Percentiles rank a stretch among this genome's conserved stretches.
Evolutionary conservation across 2,888 invertebrate species (phyloP).

Genomic region (Mayetiola destructor): DNA sequence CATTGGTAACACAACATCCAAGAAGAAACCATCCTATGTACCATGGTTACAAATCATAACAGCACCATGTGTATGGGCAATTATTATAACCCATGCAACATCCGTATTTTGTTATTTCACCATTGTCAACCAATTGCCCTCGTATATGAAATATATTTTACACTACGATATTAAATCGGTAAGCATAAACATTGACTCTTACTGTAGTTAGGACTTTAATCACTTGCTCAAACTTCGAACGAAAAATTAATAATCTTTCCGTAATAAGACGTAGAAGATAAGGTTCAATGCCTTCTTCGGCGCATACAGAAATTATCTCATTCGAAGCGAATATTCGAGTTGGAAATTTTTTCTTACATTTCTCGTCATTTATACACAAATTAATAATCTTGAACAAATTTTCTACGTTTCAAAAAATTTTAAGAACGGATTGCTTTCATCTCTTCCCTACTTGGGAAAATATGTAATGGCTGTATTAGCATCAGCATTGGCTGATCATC

Average conservation of each 20-base stretch:
- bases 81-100: slow-evolving; percentile 65
- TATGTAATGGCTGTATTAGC: slow-evolving; percentile 63
- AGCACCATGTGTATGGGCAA: slow-evolving; percentile 71
- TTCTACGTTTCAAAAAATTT: no score
- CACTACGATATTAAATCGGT: slow-evolving; percentile 64
- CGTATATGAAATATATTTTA: slow-evolving; percentile 68
- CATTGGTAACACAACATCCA: slow-evolving; percentile 46
- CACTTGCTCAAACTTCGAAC: no score
- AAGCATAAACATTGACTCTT: slow-evolving; percentile 25
- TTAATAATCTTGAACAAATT: no score
- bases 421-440: slow-evolving; percentile 69
- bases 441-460: slow-evolving; percentile 75
- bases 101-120: slow-evolving; percentile 82
- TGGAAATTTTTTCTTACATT: no score
- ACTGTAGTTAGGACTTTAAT: no score
- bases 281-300: no score
- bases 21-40: slow-evolving; percentile 47
- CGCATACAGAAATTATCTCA: no score
- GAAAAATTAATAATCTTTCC: no score
- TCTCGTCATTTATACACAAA: no score
- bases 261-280: no score
- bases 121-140: slow-evolving; percentile 73
- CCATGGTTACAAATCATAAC: slow-evolving; percentile 59
- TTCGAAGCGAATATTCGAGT: no score
- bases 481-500: slow-evolving; percentile 57